Percentiles rank a stretch among this genome's conserved stretches.
Evolutionary conservation across 2,888 invertebrate genomes (phyloP).

Genomic region (Tenthredo mesomela): DNA sequence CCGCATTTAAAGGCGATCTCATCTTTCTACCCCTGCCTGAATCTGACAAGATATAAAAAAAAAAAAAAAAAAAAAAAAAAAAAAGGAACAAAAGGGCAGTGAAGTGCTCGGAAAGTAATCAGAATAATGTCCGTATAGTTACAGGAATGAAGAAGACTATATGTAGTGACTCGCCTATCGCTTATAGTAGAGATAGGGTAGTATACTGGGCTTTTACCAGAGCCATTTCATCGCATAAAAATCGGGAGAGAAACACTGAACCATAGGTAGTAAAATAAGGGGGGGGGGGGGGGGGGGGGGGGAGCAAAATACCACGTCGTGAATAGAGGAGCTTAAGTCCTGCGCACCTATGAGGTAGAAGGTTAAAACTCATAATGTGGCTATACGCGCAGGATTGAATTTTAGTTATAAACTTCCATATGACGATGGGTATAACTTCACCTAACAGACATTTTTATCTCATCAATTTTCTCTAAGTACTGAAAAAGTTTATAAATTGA

Average conservation of each 20-base stretch:
- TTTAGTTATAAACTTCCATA: background rate
- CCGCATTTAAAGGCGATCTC: background rate
- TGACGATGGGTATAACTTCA: background rate
- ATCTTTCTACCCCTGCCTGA: background rate
- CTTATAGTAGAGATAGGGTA: background rate
- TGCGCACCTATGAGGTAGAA: background rate
- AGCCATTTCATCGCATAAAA: background rate
- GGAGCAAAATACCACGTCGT: background rate
- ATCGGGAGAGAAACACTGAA: background rate
- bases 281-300: background rate
- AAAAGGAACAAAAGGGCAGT: no score
- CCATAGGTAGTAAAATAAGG: background rate
- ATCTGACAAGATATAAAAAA: background rate
- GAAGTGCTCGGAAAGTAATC: constrained; percentile 36
- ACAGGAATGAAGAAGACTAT: background rate
- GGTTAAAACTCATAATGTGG: background rate
- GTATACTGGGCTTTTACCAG: background rate
- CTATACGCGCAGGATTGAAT: background rate
- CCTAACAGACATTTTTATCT: background rate
- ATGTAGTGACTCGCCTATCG: background rate
- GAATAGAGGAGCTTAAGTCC: background rate
- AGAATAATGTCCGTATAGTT: constrained; percentile 38
- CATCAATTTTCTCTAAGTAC: background rate
- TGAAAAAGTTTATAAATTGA: background rate
- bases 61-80: background rate